These are phyloP conservation scores for Cebidichthys violaceus DNA, from an alignment of 2,113 vertebrate species.

Conservation along the genomic window DNA sequence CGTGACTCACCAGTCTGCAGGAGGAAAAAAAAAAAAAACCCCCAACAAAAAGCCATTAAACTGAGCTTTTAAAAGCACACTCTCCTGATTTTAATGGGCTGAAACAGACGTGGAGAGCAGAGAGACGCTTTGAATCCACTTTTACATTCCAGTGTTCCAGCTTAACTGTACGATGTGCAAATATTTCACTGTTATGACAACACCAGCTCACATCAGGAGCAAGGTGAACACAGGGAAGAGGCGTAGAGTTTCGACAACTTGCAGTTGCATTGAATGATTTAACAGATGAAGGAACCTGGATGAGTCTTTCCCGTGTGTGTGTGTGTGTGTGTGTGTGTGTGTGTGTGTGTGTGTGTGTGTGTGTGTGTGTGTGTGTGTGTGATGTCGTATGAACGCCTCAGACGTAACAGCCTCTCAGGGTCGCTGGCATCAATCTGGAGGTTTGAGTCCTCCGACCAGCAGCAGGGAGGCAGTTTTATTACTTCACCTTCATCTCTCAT, in stretches of 20 bases:
- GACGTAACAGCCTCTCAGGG: not conserved
- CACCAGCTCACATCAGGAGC: not conserved
- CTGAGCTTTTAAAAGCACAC: slow-evolving; percentile 18
- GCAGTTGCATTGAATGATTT: not conserved
- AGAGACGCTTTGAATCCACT: not conserved
- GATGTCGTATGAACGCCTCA: not conserved
- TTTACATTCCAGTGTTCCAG: slow-evolving; percentile 9
- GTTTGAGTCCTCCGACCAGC: slow-evolving; percentile 8
- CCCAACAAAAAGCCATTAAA: not conserved
- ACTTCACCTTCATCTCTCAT: slow-evolving; percentile 37
- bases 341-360: too few species aligned
- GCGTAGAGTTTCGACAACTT: not conserved
- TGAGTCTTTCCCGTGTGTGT: not conserved
- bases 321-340: too few species aligned
- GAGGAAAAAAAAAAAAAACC: not conserved
- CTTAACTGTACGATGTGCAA: not conserved
- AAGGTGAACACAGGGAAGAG: not conserved
- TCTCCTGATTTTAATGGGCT: slow-evolving; percentile 34
- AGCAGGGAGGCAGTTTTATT: slow-evolving; percentile 6
- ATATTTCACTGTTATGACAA: not conserved
- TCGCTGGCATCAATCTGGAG: slow-evolving; percentile 15
- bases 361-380: too few species aligned
- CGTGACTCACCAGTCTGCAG: slow-evolving; percentile 42
- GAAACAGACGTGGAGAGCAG: slow-evolving; percentile 18
- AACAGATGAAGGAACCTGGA: not conserved